Conservation (phyloP, 2,888 invertebrate genomes). For the Agrochola circellaris region DNA sequence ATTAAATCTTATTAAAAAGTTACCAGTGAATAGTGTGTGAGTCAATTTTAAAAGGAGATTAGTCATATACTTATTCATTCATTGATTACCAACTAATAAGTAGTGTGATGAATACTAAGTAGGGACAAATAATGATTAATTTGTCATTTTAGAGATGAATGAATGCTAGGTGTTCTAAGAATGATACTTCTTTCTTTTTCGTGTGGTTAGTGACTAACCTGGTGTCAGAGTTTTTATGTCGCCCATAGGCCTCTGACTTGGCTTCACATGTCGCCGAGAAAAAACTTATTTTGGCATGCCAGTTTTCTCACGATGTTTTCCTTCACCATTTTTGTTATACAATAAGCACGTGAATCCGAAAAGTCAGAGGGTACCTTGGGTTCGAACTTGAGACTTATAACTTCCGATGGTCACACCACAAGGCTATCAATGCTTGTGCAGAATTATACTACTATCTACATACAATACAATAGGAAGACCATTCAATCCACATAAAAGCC, state of each 20-base stretch:
- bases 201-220: no score
- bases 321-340: no score
- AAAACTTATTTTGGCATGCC: no score
- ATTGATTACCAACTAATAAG: conserved; percentile 8
- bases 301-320: no score
- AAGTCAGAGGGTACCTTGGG: no score
- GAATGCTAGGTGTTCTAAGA: not conserved
- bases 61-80: conserved; percentile 21
- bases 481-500: not conserved
- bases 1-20: conserved; percentile 2
- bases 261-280: no score
- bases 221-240: no score
- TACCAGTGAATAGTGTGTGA: not conserved
- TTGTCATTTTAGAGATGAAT: not conserved
- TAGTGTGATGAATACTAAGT: conserved; percentile 12
- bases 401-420: no score
- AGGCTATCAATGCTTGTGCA: not conserved
- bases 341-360: no score
- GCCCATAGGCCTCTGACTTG: no score
- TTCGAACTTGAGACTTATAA: no score
- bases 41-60: conserved; percentile 6
- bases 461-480: not conserved
- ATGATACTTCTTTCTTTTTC: not conserved
- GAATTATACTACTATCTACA: not conserved
- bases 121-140: not conserved